A percentile compares a stretch with the other conserved stretches of the same genome.
Evolutionary conservation across 37 sponge, comb jelly and placozoan genomes (phyloP).

Genomic region (Beroe ovata): DNA sequence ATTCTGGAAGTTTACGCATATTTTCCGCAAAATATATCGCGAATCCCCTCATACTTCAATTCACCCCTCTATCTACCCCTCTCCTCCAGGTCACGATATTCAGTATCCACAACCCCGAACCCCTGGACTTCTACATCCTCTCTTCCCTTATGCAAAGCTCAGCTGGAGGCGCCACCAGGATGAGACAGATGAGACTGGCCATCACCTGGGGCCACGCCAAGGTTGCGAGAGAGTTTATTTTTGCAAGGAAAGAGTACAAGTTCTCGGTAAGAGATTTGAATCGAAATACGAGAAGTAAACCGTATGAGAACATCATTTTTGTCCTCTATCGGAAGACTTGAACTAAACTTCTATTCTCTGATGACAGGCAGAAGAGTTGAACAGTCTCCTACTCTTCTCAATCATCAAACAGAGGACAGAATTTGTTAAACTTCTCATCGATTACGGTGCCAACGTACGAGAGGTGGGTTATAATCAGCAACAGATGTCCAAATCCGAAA

Average conservation of each 20-base stretch:
- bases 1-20: too few relatives aligned
- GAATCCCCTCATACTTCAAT: too few relatives aligned
- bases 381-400: conserved; percentile 59
- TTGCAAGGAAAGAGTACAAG: conserved; percentile 58
- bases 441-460: conserved; percentile 44
- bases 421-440: conserved; percentile 57
- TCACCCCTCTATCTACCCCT: too few relatives aligned
- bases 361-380: conserved; percentile 49
- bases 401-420: conserved; percentile 57
- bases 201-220: conserved; percentile 66
- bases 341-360: too few relatives aligned
- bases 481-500: too few relatives aligned
- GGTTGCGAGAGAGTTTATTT: conserved; percentile 54
- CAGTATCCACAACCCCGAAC: conserved; percentile 65
- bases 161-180: conserved; percentile 50
- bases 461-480: conserved; percentile 40
- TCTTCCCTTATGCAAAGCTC: conserved; percentile 62
- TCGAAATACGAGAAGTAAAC: too few relatives aligned
- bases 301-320: too few relatives aligned
- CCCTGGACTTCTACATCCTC: conserved; percentile 56
- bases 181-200: conserved; percentile 63
- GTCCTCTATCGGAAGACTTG: too few relatives aligned
- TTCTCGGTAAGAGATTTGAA: conserved; percentile 15
- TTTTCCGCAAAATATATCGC: too few relatives aligned
- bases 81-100: conserved; percentile 55